Evolutionary conservation across 2,113 vertebrate species (phyloP).

Genomic region (Meles meles): DNA sequence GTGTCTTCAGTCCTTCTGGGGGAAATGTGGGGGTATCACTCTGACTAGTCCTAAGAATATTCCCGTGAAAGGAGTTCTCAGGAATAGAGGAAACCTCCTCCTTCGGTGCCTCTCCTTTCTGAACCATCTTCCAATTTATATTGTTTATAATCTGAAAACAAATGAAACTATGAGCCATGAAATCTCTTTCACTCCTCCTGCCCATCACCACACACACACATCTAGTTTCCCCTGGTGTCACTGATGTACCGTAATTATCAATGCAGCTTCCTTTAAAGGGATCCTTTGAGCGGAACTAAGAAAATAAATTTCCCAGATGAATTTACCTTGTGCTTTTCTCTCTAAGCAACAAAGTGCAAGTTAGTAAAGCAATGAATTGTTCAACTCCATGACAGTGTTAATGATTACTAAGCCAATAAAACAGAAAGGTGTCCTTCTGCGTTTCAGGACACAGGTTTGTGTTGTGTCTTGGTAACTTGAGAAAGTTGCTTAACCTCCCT

Average conservation of each 20-base stretch:
- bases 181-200: background rate
- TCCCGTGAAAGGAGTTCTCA: background rate
- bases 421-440: background rate
- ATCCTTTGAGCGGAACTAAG: background rate
- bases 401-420: background rate
- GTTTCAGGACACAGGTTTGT: background rate
- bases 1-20: background rate
- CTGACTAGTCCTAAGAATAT: background rate
- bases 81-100: background rate
- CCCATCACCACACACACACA: background rate
- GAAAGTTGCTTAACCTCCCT: background rate
- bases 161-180: background rate
- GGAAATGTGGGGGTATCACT: fast-evolving
- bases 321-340: background rate
- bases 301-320: background rate
- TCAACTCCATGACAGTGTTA: background rate
- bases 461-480: background rate
- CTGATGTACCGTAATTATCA: background rate
- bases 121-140: background rate
- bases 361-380: background rate
- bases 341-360: background rate
- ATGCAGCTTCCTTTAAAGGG: background rate
- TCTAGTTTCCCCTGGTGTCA: background rate
- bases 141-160: background rate
- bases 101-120: background rate